Percentiles rank a stretch among this genome's conserved stretches.
These are phyloP conservation scores for Dendrolimus punctatus DNA, from an alignment of 1,140 invertebrate species.

Conservation along the genomic window DNA sequence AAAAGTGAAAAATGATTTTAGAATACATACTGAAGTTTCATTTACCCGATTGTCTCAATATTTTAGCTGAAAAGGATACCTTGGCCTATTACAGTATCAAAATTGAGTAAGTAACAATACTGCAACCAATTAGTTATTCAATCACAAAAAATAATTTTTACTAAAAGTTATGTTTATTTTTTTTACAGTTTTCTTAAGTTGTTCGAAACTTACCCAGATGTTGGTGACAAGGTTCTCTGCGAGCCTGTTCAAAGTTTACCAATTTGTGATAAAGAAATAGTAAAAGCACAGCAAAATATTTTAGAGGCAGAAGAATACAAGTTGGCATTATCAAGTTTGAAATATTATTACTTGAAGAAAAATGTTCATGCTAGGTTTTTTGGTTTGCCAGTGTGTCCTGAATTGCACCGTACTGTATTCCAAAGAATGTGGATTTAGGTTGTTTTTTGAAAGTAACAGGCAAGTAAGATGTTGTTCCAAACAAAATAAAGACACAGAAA, in stretches of 20 bases:
- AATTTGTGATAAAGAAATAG: conserved; percentile 75
- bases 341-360: conserved; percentile 71
- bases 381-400: conserved; percentile 74
- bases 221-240: conserved; percentile 60
- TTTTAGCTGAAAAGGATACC: conserved; percentile 45
- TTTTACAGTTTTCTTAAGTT: conserved; percentile 62
- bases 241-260: conserved; percentile 60
- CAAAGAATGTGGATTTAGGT: conserved; percentile 77
- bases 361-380: conserved; percentile 78
- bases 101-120: conserved; percentile 54
- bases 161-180: conserved; percentile 7
- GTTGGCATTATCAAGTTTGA: conserved; percentile 24
- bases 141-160: background rate
- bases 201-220: conserved; percentile 61
- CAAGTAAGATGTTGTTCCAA: conserved; percentile 22
- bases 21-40: conserved; percentile 57
- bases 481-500: too few species aligned
- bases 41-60: conserved; percentile 48
- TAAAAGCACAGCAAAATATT: conserved; percentile 75
- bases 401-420: conserved; percentile 74
- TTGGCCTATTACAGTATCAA: conserved; percentile 55
- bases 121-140: background rate
- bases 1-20: conserved; percentile 20
- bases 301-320: conserved; percentile 56
- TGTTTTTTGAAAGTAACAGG: conserved; percentile 77